These are phyloP conservation scores for Heliconius ismenius DNA, from an alignment of 2,888 invertebrate species.

Conservation along the genomic window DNA sequence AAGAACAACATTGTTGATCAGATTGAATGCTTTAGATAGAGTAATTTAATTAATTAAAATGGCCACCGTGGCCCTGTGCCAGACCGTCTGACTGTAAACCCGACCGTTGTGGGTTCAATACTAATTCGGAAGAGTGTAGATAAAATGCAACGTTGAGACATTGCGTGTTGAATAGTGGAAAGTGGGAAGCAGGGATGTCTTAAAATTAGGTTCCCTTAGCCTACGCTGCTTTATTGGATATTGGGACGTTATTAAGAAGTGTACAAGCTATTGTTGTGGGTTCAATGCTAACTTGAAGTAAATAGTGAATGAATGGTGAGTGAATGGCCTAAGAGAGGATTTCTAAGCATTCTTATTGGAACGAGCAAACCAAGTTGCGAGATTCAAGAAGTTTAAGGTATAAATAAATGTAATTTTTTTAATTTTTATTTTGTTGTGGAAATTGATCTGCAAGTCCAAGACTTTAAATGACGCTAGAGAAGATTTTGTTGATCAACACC, in stretches of 20 bases:
- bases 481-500: constrained; percentile 75
- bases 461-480: constrained; percentile 55
- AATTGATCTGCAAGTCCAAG: not conserved
- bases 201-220: too few relatives aligned
- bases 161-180: too few relatives aligned
- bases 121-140: not conserved
- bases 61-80: not conserved
- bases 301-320: too few relatives aligned
- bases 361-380: not conserved
- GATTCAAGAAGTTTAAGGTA: not conserved
- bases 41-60: not conserved
- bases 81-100: not conserved
- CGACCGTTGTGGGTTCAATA: not conserved
- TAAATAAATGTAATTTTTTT: not conserved
- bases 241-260: too few relatives aligned
- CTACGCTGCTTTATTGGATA: too few relatives aligned
- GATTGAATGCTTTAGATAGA: constrained; percentile 2
- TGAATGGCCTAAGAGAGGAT: too few relatives aligned
- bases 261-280: too few relatives aligned
- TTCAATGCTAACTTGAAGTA: too few relatives aligned
- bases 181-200: too few relatives aligned
- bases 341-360: too few relatives aligned
- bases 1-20: not conserved
- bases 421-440: not conserved
- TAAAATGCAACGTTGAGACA: too few relatives aligned